A percentile compares a stretch with the other conserved stretches of the same genome.
These are phyloP conservation scores for Ochropleura plecta DNA, from an alignment of 2,888 invertebrate species.

Conservation along the genomic window DNA sequence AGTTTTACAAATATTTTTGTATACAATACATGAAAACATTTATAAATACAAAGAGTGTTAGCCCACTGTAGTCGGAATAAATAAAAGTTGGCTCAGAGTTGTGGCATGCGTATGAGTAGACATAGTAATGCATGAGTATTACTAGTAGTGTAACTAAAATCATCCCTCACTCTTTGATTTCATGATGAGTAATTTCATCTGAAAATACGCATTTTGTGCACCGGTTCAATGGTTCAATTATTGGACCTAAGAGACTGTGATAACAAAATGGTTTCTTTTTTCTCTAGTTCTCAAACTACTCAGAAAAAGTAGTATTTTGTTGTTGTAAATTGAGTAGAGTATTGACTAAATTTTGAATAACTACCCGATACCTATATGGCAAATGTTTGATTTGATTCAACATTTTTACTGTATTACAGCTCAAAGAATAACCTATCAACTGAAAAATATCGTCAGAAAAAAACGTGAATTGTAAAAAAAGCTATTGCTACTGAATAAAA, in stretches of 20 bases:
- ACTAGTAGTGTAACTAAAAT: not conserved
- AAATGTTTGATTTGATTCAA: not conserved
- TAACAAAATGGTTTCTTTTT: not conserved
- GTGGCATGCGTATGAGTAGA: not conserved
- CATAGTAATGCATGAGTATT: not conserved
- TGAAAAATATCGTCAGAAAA: not conserved
- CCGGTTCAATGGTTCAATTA: not conserved
- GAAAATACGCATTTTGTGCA: not conserved
- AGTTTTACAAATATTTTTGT: not conserved
- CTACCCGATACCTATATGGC: too few relatives aligned
- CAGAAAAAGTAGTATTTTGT: not conserved
- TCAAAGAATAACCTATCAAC: not conserved
- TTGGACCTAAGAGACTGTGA: too few relatives aligned
- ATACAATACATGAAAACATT: slow-evolving; percentile 3
- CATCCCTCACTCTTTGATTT: not conserved
- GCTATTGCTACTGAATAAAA: not conserved
- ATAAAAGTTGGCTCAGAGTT: not conserved
- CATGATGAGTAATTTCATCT: not conserved
- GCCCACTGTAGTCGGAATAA: not conserved
- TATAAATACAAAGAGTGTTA: not conserved
- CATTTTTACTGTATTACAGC: not conserved
- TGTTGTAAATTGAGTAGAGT: not conserved
- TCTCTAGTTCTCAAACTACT: too few relatives aligned
- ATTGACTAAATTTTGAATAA: slow-evolving; percentile 2
- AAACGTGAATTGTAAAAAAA: not conserved